Percentiles rank a stretch among this genome's conserved stretches.
Evolutionary conservation across 2,888 invertebrate genomes (phyloP).

Genomic region (Scotopteryx bipunctaria): DNA sequence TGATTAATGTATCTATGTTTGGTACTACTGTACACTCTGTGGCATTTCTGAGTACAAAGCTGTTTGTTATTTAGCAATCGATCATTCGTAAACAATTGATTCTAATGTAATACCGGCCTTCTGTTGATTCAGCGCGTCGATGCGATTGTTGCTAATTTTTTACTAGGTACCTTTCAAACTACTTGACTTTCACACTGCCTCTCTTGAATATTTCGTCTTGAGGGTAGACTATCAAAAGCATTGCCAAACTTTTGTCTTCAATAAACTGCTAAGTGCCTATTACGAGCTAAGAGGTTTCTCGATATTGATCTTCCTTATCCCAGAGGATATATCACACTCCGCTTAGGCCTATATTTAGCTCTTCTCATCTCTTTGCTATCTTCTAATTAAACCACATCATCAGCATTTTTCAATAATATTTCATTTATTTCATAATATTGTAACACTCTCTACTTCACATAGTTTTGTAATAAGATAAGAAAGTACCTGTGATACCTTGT

Average conservation of each 20-base stretch:
- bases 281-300: too few species aligned
- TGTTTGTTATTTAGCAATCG: conserved; percentile 40
- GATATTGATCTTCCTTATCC: not conserved
- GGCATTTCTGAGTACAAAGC: conserved; percentile 13
- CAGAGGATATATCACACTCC: not conserved
- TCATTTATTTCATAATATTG: not conserved
- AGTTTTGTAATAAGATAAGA: too few species aligned
- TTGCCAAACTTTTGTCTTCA: too few species aligned
- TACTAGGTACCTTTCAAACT: conserved; percentile 8
- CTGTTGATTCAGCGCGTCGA: conserved; percentile 9
- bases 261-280: too few species aligned
- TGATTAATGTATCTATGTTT: conserved; percentile 26
- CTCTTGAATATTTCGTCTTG: not conserved
- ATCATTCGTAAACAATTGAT: conserved; percentile 38
- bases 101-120: conserved; percentile 54
- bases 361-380: too few species aligned
- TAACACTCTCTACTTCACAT: too few species aligned
- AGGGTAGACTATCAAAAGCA: too few species aligned
- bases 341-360: too few species aligned
- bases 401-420: too few species aligned
- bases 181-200: not conserved
- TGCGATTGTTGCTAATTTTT: conserved; percentile 13
- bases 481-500: too few species aligned
- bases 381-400: not conserved
- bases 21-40: conserved; percentile 5